Conservation (phyloP, 1,140 invertebrate species). For the Sycophila sp. region DNA sequence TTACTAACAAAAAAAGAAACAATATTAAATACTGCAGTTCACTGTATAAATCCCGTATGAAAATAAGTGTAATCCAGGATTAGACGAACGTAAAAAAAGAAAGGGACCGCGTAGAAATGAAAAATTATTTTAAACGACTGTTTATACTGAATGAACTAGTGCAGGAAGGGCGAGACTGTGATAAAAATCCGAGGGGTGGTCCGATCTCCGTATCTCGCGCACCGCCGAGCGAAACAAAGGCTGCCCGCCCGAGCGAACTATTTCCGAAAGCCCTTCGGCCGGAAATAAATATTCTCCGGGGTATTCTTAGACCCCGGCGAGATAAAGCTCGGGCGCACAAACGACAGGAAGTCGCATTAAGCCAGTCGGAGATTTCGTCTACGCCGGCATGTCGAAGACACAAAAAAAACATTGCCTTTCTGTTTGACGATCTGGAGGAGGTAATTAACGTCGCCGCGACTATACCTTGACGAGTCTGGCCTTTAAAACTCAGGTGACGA, state of each 20-base stretch:
- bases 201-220: not conserved
- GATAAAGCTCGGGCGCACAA: constrained; percentile 18
- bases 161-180: constrained; percentile 24
- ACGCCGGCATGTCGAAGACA: not conserved
- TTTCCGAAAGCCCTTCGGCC: constrained; percentile 42
- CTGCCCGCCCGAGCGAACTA: constrained; percentile 1
- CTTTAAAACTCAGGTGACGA: no score
- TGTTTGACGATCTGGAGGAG: not conserved
- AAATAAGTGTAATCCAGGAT: no score
- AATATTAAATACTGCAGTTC: no score
- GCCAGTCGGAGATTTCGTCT: constrained; percentile 19
- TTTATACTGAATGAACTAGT: constrained; percentile 17
- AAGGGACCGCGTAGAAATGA: no score
- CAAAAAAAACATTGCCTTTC: not conserved
- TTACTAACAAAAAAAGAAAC: no score
- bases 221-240: constrained; percentile 35
- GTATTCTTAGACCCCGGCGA: constrained; percentile 24
- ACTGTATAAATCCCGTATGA: no score
- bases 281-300: constrained; percentile 40
- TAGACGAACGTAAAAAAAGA: not conserved
- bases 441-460: constrained; percentile 25
- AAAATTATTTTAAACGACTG: not conserved
- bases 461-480: not conserved
- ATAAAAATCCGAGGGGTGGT: constrained; percentile 20
- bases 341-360: constrained; percentile 36